Percentiles rank a stretch among this genome's conserved stretches.
phyloP scores from a whole-genome alignment of 2,888 invertebrate species.

The Athalia rosae region DNA sequence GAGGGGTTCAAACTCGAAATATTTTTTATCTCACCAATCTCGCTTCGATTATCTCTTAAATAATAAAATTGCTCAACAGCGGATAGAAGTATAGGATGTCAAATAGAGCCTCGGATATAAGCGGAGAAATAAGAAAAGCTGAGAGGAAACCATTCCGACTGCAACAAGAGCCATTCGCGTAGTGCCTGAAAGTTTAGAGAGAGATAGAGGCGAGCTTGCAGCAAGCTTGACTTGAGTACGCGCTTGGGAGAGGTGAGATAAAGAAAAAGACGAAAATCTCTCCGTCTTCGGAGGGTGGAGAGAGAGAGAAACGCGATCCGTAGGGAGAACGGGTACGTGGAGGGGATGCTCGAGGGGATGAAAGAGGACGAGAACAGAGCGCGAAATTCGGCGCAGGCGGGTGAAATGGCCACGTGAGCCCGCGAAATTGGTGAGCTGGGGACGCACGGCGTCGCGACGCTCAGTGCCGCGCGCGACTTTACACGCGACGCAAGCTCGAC shows the following conservation, averaged over 20 bases:
- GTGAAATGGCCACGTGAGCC: conserved; percentile 70
- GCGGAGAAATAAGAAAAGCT: conserved; percentile 3
- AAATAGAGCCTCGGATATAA: neutral
- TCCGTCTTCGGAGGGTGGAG: neutral
- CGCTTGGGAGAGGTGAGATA: conserved; percentile 40
- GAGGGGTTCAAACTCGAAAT: too few relatives aligned
- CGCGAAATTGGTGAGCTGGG: conserved; percentile 66
- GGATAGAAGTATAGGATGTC: neutral
- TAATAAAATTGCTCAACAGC: neutral
- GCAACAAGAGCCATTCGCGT: conserved; percentile 16
- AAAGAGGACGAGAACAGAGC: conserved; percentile 51
- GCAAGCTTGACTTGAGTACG: conserved; percentile 30
- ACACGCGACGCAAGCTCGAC: conserved; percentile 60
- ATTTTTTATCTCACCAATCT: too few relatives aligned
- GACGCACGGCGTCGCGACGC: conserved; percentile 64
- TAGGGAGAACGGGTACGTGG: conserved; percentile 8
- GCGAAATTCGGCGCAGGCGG: conserved; percentile 67
- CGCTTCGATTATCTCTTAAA: neutral
- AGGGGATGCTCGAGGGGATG: conserved; percentile 4
- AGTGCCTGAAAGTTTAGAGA: conserved; percentile 29
- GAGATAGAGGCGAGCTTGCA: conserved; percentile 29
- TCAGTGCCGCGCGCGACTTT: conserved; percentile 70
- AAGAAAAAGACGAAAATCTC: conserved; percentile 12
- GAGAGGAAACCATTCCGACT: neutral
- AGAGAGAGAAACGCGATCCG: conserved; percentile 38